These are phyloP conservation scores for Tadarida brasiliensis DNA, from an alignment of 2,797 vertebrate species.

Conservation along the genomic window DNA sequence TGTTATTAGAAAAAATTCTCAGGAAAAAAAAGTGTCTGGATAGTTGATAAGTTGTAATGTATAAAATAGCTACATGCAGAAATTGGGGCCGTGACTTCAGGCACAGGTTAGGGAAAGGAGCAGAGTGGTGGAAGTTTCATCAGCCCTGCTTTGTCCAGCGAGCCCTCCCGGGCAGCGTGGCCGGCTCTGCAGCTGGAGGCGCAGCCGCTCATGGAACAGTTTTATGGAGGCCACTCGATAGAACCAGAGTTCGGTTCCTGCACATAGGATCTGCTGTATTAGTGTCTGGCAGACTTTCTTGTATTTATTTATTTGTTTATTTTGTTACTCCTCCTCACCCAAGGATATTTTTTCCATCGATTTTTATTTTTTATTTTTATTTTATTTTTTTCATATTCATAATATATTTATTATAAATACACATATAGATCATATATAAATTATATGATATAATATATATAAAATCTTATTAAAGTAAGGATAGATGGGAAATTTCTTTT, in stretches of 20 bases:
- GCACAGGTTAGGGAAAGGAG: conserved; percentile 4
- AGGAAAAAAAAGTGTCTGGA: background rate
- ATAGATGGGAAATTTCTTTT: too few relatives aligned
- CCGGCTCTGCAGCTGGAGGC: background rate
- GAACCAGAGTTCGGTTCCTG: background rate
- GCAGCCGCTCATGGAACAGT: background rate
- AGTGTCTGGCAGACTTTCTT: conserved; percentile 7
- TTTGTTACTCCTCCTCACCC: too few relatives aligned
- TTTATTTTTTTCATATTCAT: too few relatives aligned
- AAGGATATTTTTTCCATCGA: too few relatives aligned
- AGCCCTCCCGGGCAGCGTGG: background rate
- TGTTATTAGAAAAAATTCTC: conserved; percentile 35
- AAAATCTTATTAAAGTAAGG: too few relatives aligned
- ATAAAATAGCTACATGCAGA: conserved; percentile 32
- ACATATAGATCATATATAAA: too few relatives aligned
- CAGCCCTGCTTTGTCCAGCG: background rate
- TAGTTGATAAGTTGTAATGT: conserved; percentile 3
- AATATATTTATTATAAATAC: too few relatives aligned
- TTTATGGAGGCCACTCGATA: background rate
- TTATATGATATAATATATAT: too few relatives aligned
- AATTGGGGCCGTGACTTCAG: conserved; percentile 44
- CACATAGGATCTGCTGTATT: background rate
- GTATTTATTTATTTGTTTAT: too few relatives aligned
- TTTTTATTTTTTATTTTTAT: too few relatives aligned
- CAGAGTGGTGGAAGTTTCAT: background rate